Conservation (phyloP, 2,888 invertebrate genomes). For the Keiferia lycopersicella region DNA sequence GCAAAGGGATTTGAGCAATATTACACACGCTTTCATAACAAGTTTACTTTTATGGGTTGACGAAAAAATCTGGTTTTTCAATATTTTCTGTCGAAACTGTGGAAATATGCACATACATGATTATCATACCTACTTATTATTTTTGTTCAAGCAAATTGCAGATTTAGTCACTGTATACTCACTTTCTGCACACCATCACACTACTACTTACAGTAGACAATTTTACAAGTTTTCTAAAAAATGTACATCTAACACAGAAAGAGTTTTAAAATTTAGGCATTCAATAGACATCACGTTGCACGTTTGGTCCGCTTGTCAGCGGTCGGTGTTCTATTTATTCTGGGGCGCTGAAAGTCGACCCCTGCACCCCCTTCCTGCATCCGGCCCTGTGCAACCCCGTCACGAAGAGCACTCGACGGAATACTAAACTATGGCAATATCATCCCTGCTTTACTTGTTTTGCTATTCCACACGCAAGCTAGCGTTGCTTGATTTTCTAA, state of each 20-base stretch:
- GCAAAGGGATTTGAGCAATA: slow-evolving; percentile 7
- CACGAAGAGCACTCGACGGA: slow-evolving; percentile 39
- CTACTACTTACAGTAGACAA: no score
- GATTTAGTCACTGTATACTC: no score
- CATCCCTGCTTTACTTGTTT: slow-evolving; percentile 33
- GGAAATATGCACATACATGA: no score
- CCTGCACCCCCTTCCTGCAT: background rate
- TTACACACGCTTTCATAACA: background rate
- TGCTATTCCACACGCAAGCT: slow-evolving; percentile 41
- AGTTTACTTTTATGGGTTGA: background rate
- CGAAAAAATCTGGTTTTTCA: no score
- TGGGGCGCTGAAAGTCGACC: background rate
- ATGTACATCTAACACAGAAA: no score
- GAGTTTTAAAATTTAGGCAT: no score
- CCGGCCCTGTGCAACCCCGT: slow-evolving; percentile 34
- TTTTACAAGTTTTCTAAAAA: no score
- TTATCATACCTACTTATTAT: no score
- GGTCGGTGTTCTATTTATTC: slow-evolving; percentile 1
- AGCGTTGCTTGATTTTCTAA: slow-evolving; percentile 9
- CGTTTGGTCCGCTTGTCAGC: background rate
- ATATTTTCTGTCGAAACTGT: no score
- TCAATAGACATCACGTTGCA: no score
- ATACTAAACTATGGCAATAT: slow-evolving; percentile 42
- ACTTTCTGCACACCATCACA: no score
- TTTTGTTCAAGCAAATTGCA: no score